phyloP scores from a whole-genome alignment of 2,797 vertebrate species.

The Molossus molossus region DNA sequence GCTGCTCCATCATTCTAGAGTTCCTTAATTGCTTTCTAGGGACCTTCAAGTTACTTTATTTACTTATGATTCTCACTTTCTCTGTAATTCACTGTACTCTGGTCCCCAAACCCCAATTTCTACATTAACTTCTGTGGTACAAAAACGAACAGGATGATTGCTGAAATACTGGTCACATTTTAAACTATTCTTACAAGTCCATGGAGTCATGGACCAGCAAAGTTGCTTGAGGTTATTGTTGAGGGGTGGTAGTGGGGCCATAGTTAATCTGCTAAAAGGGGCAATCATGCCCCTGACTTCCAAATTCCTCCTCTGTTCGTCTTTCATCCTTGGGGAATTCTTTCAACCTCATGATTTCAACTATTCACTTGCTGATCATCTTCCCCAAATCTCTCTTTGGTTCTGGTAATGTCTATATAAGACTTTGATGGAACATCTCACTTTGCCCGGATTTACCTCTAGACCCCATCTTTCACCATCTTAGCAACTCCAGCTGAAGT shows the following conservation, averaged over 20 bases:
- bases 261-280: neutral
- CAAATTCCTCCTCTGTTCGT: slow-evolving; percentile 27
- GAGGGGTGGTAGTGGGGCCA: no score
- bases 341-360: slow-evolving; percentile 41
- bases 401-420: neutral
- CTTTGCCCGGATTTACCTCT: slow-evolving; percentile 27
- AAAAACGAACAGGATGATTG: neutral
- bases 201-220: neutral
- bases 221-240: neutral
- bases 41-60: neutral
- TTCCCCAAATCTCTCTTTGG: neutral
- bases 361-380: neutral
- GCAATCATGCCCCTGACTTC: neutral
- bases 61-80: slow-evolving; percentile 46
- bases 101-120: slow-evolving; percentile 8
- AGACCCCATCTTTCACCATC: neutral
- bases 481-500: slow-evolving; percentile 35
- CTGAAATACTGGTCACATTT: neutral
- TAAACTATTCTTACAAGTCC: slow-evolving; percentile 1
- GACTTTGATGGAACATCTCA: slow-evolving; percentile 13
- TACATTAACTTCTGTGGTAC: slow-evolving; percentile 41
- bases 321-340: slow-evolving; percentile 53
- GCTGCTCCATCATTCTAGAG: neutral
- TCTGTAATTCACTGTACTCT: slow-evolving; percentile 49
- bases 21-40: neutral